A percentile compares a stretch with the other conserved stretches of the same genome.
phyloP scores from a whole-genome alignment of 2,797 vertebrate species.

The Dendrocincla tyrannina region DNA sequence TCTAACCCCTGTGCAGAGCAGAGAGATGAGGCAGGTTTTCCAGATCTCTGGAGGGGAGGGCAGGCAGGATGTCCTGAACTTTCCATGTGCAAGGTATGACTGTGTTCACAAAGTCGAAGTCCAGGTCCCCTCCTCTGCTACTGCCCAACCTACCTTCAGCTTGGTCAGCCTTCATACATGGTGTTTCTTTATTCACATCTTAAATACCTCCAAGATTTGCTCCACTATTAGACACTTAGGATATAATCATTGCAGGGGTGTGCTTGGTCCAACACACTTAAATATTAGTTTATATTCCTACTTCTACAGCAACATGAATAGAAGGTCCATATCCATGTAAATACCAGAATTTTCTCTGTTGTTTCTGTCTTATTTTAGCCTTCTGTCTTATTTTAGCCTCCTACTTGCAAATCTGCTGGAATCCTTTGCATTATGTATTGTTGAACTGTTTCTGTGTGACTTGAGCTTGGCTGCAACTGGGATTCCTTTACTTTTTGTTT shows the following conservation, averaged over 20 bases:
- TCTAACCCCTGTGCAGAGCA: not conserved
- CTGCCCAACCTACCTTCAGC: not conserved
- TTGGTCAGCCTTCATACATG: not conserved
- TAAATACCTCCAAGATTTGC: not conserved
- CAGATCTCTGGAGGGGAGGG: not conserved
- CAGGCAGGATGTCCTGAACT: not conserved
- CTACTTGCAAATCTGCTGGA: conserved; percentile 41
- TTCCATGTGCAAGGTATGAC: not conserved
- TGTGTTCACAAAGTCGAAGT: not conserved
- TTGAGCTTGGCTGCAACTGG: conserved; percentile 52
- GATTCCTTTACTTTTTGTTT: conserved; percentile 50
- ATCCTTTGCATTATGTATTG: conserved; percentile 35
- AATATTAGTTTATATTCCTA: not conserved
- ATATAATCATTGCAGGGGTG: not conserved
- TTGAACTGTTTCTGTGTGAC: conserved; percentile 22
- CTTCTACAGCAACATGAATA: not conserved
- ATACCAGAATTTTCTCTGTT: not conserved
- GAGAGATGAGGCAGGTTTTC: not conserved
- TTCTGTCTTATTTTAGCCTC: conserved; percentile 27
- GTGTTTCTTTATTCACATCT: not conserved
- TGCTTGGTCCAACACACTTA: not conserved
- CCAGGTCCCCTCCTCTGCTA: not conserved
- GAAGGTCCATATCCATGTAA: not conserved
- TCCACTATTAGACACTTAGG: not conserved
- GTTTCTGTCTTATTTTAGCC: conserved; percentile 1